Evolutionary conservation across 2,797 vertebrate genomes (phyloP), one percentile per base, ranked within the genome.

Genomic region (Tiaroga cobitis): DNA sequence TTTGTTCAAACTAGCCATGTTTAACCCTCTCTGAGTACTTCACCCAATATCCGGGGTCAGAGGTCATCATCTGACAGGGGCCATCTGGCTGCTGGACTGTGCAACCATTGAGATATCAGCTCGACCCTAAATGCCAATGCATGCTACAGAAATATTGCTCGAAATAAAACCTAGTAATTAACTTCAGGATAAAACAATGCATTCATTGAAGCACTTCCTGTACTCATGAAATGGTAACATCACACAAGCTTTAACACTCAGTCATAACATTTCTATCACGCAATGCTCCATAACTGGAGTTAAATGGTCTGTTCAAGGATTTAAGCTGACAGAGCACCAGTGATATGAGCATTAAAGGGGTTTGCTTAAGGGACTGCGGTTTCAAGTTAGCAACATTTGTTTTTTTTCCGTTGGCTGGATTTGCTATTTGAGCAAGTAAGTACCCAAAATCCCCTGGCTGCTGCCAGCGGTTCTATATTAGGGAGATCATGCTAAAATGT

Each of bases 191-290:
- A 29, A 32, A 26, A 85, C 37, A 32, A 73, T 21, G 61, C 26
- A 61, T 49, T 65, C 46, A 80, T 79, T 84, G 4, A 81, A 86
- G 65, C 46, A 37, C 29, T 59, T 83, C 76, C 80, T 83, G 41
- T 8, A 39, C 9, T 8, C 21, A 68, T 46, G 7, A 41, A 61
- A 78, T 39, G 24, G 19, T 21, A 39, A 79, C 7, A 74, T 15
- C 26, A 39, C 49, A 11, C 49, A n/a, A 73, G 41, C 19, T 80
- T 63, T 16, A 59, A 83, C 76, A 37, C 56, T 59, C 59, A 43
- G 19, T 29, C 46, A 70, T 59, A 39, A 26, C 51, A 82, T 68
- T 70, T 29, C 59, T 34, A 72, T 59, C 74, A 79, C 29, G 68
- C 41, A 70, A 74, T 41, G 65, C n/a, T 67, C 32, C 37, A 79